Conservation (phyloP, 2,888 invertebrate genomes). For the Rhogogaster chlorosoma region DNA sequence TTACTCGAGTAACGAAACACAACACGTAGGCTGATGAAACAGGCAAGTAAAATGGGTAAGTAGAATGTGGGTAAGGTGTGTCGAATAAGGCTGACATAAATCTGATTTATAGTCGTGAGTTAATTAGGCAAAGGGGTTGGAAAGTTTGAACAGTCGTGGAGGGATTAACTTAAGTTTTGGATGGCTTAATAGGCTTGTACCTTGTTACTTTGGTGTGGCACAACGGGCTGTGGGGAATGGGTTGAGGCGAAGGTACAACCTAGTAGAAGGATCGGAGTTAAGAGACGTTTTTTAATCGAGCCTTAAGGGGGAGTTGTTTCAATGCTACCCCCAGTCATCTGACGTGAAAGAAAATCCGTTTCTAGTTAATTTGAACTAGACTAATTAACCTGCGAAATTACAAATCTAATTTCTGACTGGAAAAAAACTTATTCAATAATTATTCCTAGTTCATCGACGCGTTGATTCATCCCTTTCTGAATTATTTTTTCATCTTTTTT, state of each 20-base stretch:
- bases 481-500: background rate
- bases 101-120: slow-evolving; percentile 50
- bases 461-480: background rate
- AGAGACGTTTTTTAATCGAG: background rate
- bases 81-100: slow-evolving; percentile 48
- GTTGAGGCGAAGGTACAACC: background rate
- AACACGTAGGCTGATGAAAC: background rate
- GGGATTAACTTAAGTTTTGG: slow-evolving; percentile 50
- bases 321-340: background rate
- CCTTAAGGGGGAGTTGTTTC: background rate
- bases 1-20: background rate
- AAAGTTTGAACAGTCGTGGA: slow-evolving; percentile 49
- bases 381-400: background rate
- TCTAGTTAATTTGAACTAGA: background rate
- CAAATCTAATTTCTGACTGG: background rate
- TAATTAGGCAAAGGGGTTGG: slow-evolving; percentile 47
- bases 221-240: slow-evolving; percentile 22
- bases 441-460: background rate
- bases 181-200: slow-evolving; percentile 50
- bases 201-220: slow-evolving; percentile 46
- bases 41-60: background rate
- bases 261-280: background rate
- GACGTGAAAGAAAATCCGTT: background rate
- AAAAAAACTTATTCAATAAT: background rate
- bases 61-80: slow-evolving; percentile 31